phyloP scores from a whole-genome alignment of 2,113 vertebrate genomes.

The Leiothrix lutea region DNA sequence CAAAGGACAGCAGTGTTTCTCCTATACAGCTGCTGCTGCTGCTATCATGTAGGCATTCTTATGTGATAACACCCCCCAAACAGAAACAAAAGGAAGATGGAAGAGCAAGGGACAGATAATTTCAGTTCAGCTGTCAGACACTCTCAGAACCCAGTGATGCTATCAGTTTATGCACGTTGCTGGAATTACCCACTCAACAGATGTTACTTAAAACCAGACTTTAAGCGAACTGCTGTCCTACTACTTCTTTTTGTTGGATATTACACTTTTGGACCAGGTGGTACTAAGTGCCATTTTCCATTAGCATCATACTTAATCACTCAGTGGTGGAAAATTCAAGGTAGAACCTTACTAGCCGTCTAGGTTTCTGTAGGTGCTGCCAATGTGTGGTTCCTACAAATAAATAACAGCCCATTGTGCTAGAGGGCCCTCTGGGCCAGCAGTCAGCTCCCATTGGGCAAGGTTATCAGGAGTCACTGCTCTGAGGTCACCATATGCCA shows the following conservation, averaged over 20 bases:
- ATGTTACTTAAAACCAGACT: neutral
- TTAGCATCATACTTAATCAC: neutral
- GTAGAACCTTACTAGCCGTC: neutral
- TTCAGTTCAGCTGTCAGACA: neutral
- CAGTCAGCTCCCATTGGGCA: neutral
- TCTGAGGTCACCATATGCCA: fast-evolving
- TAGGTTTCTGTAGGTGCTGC: neutral
- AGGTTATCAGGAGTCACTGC: neutral
- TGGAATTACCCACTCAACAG: neutral
- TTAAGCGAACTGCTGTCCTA: neutral
- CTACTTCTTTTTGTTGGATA: neutral
- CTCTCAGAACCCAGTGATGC: neutral
- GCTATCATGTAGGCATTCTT: neutral
- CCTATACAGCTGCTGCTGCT: neutral
- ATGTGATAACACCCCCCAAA: neutral
- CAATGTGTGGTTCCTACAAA: neutral
- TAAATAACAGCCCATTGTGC: neutral
- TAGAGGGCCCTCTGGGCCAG: neutral
- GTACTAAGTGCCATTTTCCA: neutral
- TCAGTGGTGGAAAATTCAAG: neutral
- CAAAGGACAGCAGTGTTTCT: neutral
- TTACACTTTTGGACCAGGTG: neutral
- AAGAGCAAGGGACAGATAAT: neutral
- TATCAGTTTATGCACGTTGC: neutral
- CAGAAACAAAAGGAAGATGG: neutral